These are phyloP conservation scores for Amphipoea oculea DNA, from an alignment of 2,888 invertebrate species.

Conservation along the genomic window DNA sequence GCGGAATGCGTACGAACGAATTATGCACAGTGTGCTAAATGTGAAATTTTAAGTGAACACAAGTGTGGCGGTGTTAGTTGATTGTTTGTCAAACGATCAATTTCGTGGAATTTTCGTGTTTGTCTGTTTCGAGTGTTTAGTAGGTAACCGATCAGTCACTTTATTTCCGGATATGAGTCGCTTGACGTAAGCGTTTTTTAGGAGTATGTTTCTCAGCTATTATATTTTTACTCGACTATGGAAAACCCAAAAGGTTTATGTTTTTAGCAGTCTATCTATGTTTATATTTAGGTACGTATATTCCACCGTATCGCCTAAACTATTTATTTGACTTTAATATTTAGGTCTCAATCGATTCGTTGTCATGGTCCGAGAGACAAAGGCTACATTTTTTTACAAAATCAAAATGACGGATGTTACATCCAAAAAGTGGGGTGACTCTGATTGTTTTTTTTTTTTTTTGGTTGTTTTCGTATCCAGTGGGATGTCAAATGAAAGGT, in stretches of 20 bases:
- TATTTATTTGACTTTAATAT: background rate
- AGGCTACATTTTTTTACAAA: background rate
- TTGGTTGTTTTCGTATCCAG: too few species aligned
- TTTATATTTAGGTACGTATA: background rate
- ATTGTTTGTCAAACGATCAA: slow-evolving; percentile 8
- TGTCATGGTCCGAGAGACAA: too few species aligned
- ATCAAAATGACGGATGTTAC: too few species aligned
- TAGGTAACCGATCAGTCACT: background rate
- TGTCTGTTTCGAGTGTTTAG: background rate
- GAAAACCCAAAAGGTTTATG: too few species aligned
- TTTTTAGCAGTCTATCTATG: background rate
- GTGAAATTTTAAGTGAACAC: slow-evolving; percentile 21
- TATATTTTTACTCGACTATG: background rate
- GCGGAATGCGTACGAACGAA: slow-evolving; percentile 49
- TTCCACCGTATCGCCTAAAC: background rate
- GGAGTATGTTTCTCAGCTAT: background rate
- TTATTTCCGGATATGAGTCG: background rate
- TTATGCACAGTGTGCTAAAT: slow-evolving; percentile 34
- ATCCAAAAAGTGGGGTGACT: too few species aligned
- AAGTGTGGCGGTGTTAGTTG: slow-evolving; percentile 17
- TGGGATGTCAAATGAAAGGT: too few species aligned
- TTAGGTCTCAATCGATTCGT: background rate
- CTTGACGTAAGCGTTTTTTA: background rate
- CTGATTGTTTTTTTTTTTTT: too few species aligned
- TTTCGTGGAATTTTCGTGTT: background rate